phyloP scores from a whole-genome alignment of 2,797 vertebrate species.

The Euthynnus affinis region DNA sequence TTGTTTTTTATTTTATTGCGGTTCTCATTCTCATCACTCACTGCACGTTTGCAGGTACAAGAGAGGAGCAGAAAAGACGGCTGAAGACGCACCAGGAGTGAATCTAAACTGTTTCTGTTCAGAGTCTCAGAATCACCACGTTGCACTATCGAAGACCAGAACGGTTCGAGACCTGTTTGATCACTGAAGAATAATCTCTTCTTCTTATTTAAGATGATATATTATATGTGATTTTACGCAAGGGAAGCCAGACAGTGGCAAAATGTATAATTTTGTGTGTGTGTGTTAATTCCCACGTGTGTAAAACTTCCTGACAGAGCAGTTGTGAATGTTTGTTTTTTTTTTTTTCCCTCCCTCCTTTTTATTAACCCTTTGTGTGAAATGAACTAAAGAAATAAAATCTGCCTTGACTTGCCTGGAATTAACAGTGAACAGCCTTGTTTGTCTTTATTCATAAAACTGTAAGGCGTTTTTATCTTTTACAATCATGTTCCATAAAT shows the following conservation, averaged over 20 bases:
- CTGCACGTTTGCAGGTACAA: constrained; percentile 1
- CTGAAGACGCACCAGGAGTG: not conserved
- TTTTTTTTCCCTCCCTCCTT: too few relatives aligned
- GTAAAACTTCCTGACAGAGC: not conserved
- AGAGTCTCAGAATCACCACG: not conserved
- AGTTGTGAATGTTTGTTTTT: not conserved
- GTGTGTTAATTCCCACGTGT: not conserved
- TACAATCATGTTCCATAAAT: not conserved
- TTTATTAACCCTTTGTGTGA: not conserved
- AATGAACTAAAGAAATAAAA: not conserved
- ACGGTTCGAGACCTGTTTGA: too few relatives aligned
- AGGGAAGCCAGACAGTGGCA: not conserved
- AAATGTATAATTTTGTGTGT: not conserved
- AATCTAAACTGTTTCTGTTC: not conserved
- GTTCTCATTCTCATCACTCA: too few relatives aligned
- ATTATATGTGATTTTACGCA: not conserved
- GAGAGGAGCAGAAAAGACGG: constrained; percentile 1
- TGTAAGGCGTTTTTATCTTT: not conserved
- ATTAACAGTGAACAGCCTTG: not conserved
- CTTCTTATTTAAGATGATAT: not conserved
- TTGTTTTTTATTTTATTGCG: too few relatives aligned
- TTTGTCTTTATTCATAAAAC: not conserved
- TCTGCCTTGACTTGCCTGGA: not conserved
- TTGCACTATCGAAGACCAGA: not conserved
- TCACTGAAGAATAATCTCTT: not conserved